Evolutionary conservation across 1,140 invertebrate genomes (phyloP).

Genomic region (Leptonema lineaticorne): DNA sequence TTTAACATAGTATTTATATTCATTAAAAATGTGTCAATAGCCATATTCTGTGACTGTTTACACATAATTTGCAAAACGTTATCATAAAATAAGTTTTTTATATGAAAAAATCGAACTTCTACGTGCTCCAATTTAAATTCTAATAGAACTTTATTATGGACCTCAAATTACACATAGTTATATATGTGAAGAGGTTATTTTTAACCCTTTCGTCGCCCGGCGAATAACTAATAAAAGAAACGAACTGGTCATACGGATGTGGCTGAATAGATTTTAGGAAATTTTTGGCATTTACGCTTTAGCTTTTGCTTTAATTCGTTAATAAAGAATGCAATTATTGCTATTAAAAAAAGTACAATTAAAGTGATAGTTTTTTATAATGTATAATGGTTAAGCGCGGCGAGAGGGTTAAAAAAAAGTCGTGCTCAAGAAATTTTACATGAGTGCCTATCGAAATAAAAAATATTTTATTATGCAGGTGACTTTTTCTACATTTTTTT

Average conservation of each 20-base stretch:
- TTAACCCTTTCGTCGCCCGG: constrained; percentile 4
- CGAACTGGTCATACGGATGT: neutral
- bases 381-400: neutral
- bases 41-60: too few relatives aligned
- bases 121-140: too few relatives aligned
- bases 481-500: neutral
- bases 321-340: neutral
- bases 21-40: too few relatives aligned
- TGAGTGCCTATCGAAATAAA: constrained; percentile 17
- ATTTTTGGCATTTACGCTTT: neutral
- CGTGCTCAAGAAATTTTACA: constrained; percentile 6
- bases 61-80: too few relatives aligned
- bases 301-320: neutral
- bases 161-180: constrained; percentile 7
- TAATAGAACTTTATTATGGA: too few relatives aligned
- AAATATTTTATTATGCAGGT: constrained; percentile 5
- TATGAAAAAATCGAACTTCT: too few relatives aligned
- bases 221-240: too few relatives aligned
- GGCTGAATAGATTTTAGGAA: neutral
- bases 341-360: constrained; percentile 12
- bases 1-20: too few relatives aligned
- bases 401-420: constrained; percentile 3
- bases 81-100: too few relatives aligned
- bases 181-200: constrained; percentile 7
- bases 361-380: neutral